Conservation (phyloP, 64 coral and sea anemone genomes). For the Actinia tenebrosa region DNA sequence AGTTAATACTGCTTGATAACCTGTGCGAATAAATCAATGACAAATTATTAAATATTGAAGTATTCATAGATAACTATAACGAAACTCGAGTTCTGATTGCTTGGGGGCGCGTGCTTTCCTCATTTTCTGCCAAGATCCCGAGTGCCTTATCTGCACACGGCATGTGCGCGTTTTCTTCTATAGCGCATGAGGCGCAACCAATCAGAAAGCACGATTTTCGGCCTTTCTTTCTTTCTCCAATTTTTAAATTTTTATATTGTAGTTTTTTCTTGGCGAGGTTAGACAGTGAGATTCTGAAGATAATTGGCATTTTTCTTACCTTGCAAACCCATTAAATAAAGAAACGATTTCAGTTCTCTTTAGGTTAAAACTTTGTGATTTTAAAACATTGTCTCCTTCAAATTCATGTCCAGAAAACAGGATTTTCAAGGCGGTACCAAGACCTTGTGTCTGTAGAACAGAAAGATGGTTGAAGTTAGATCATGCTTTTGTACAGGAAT, state of each 20-base stretch:
- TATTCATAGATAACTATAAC: background rate
- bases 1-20: constrained; percentile 85
- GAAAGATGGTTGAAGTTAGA: background rate
- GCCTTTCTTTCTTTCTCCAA: no score
- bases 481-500: background rate
- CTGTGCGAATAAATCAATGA: constrained; percentile 12
- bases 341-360: constrained; percentile 88
- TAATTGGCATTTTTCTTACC: constrained; percentile 25
- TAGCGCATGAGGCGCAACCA: no score
- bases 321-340: constrained; percentile 89
- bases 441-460: constrained; percentile 68
- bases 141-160: no score
- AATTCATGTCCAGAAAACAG: constrained; percentile 93
- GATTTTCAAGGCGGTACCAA: constrained; percentile 92
- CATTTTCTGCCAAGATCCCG: no score
- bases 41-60: no score
- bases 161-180: no score
- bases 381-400: constrained; percentile 47
- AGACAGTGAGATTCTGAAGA: background rate
- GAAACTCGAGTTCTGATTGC: no score
- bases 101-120: no score
- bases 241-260: no score
- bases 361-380: constrained; percentile 41
- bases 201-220: no score
- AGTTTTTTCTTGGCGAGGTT: no score